Base-by-base conservation (phyloP, 1,140 invertebrate genomes). In the Eupristina koningsbergeri region DNA sequence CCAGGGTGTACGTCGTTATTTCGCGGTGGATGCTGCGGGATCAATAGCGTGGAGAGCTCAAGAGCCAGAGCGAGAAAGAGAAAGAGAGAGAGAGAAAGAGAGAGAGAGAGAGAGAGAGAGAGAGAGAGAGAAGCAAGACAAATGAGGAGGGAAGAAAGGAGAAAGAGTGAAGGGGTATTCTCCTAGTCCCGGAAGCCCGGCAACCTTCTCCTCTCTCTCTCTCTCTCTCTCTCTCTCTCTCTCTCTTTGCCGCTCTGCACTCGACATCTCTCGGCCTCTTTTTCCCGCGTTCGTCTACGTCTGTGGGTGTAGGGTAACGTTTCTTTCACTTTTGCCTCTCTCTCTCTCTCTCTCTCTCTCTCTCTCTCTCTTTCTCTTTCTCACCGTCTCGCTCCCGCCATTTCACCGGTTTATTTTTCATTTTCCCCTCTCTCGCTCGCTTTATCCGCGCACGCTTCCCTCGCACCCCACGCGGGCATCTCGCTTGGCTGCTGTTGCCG, bases 1-100 rank as follows among this genome's bases (percentile, higher is more conserved):
- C 86, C 87, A 86, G 87, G 87, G 88, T 88, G 89, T 89, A 89
- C 90, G 91, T 91, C 90, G 92, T 92, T 92, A 92, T 92, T 92
- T 91, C 91, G 91, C 91, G 90, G 91, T 92, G 90, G 92, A 92
- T 92, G 92, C 92, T 92, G 91, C 86, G 91, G 91, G 92, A 92
- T 92, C 92, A 92, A 92, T 92, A 92, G 91, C 91, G 89, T 89
- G 85, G 90, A 91, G 91, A 90, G 90, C 87, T 88, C 87, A 90
- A 91, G 89, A 90, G 89, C 87, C 84, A 86, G 86, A 87, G 88
- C 86, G 86, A 81, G 79, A 84, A 87, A 88, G 81, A 83, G 87
- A 83, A 85, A 81, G 86, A 86, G 87, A 78, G 75, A 81, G 85
- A 87, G 86, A 88, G 87, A 83, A 80, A 86, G 87, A 63, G 53